These are phyloP conservation scores for Pinctada fucata DNA, from an alignment of 2,888 invertebrate species.

Conservation along the genomic window DNA sequence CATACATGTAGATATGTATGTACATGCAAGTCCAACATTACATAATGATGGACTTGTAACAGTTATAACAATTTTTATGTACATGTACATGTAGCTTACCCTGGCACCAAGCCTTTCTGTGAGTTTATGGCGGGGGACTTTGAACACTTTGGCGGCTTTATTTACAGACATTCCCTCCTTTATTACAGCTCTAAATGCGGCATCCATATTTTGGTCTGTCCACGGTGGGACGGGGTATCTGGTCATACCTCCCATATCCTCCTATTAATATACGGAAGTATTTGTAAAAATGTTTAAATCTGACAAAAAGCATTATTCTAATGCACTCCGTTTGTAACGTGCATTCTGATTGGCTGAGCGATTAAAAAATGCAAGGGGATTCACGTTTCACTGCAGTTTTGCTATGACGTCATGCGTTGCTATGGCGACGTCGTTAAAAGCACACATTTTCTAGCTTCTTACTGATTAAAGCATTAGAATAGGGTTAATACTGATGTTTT, in stretches of 20 bases:
- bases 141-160: conserved; percentile 39
- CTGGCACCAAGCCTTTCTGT: conserved; percentile 26
- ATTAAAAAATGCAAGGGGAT: no score
- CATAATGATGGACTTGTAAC: background rate
- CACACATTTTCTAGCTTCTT: no score
- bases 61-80: background rate
- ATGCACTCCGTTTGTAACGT: no score
- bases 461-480: no score
- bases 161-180: conserved; percentile 41
- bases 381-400: no score
- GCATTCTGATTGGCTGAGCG: no score
- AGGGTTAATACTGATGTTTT: no score
- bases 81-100: conserved; percentile 7
- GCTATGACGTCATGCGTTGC: no score
- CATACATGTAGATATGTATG: background rate
- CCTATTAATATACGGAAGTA: background rate
- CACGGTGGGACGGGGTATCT: conserved; percentile 13
- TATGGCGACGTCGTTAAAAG: no score
- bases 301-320: no score
- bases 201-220: conserved; percentile 34
- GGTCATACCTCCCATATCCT: conserved; percentile 7
- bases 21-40: background rate
- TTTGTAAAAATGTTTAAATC: no score
- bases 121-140: conserved; percentile 26
- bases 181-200: conserved; percentile 31